Evolutionary conservation across 30 jellyfish, hydroid and myxozoan species (phyloP), one percentile per base, ranked within the genome.

Genomic region (Hydractinia symbiolongicarpus): DNA sequence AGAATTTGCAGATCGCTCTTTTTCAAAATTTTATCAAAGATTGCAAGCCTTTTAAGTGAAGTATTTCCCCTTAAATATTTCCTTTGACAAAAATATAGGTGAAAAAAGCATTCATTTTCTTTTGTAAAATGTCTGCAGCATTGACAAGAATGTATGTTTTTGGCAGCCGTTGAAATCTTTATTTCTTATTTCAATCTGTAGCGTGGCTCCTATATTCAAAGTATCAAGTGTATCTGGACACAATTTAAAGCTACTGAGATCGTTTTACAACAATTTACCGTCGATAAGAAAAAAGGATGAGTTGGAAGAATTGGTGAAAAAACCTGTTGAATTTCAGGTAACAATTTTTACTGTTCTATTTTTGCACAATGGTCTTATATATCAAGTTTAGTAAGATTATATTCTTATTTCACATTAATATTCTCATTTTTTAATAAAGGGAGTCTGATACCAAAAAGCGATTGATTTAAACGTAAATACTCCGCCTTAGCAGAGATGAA

Each of bases 201-300:
- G 99, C 76, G 84, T 94, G 71, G 82, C 99, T 5, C 99, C 99
- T 16, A 83, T 94, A 44, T 94, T 94, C 78, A 85, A 88, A 86
- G 99, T 94, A 4, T 94, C 99, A 5, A 83, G 95, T 66, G 99
- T 94, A 55, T 80, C 88, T 57, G 99, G 99, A 8, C 21, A 76
- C 58, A 94, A 94, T 67, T 86, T 94, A 60, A 86, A 88, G 57
- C 79, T 94, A 69, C 86, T 94, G 61, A 84, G 95, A 56, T 60
- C 84, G 14, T 94, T 88, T 66, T 81, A 82, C 57, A 81, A 61
- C 76, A 84, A 84, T 20, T 88, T 94, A 5, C 99, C 99, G 19
- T 95, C 99, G 16, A 14, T 90, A 4, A 77, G 86, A n/a, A 83
- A 95, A 30, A 66, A 73, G 30, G 15, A 55, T 62, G 96, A 94